Percentiles rank a stretch among this genome's conserved stretches.
These are phyloP conservation scores for Gobio gobio DNA, from an alignment of 2,113 vertebrate genomes.

Conservation along the genomic window DNA sequence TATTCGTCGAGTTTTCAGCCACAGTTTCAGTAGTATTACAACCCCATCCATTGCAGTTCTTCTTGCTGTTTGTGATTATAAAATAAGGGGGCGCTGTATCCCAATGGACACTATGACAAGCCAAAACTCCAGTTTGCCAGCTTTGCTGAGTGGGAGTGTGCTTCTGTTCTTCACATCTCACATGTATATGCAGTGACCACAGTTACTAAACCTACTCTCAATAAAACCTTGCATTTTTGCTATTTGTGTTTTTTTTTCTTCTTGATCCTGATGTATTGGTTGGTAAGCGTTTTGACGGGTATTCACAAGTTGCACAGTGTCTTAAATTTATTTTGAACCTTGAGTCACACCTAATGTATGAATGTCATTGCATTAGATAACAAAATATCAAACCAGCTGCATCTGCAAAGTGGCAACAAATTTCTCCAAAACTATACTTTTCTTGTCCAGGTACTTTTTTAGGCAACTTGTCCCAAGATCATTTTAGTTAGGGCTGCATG, in stretches of 20 bases:
- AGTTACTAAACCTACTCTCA: slow-evolving; percentile 41
- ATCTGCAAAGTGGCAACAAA: not conserved
- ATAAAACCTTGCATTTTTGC: slow-evolving; percentile 54
- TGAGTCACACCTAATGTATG: not conserved
- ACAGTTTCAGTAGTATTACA: slow-evolving; percentile 59
- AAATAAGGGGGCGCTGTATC: slow-evolving; percentile 41
- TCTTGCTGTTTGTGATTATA: slow-evolving; percentile 18
- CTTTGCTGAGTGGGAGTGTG: slow-evolving; percentile 14
- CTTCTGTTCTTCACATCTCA: slow-evolving; percentile 40
- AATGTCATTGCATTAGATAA: slow-evolving; percentile 15
- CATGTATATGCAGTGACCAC: slow-evolving; percentile 40
- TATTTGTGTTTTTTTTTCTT: slow-evolving; percentile 9
- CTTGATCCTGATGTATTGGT: not conserved
- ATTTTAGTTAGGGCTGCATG: not conserved
- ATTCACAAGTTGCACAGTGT: not conserved
- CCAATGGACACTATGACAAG: slow-evolving; percentile 14
- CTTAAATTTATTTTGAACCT: not conserved
- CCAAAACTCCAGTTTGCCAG: slow-evolving; percentile 42
- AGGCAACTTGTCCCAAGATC: not conserved
- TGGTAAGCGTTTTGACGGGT: not conserved
- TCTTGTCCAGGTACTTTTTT: not conserved
- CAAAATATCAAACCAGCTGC: not conserved
- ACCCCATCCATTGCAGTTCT: slow-evolving; percentile 22
- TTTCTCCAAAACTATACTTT: not conserved
- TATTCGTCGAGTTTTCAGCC: slow-evolving; percentile 21